Percentiles rank a stretch among this genome's conserved stretches.
Evolutionary conservation across 2,113 vertebrate genomes (phyloP).

Genomic region (Corydoras sp.): DNA sequence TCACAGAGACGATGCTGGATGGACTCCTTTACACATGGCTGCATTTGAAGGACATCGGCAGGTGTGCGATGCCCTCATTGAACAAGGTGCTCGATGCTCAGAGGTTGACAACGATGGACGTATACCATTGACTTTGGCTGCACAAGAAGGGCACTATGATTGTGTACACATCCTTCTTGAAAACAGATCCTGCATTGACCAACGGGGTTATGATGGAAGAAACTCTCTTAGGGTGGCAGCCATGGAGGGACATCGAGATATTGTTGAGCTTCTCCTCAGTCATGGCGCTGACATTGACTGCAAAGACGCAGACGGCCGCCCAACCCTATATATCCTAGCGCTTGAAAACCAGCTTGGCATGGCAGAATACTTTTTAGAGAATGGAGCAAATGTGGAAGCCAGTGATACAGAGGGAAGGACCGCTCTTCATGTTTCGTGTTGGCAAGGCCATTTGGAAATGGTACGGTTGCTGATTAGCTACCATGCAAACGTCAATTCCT

Average conservation of each 20-base stretch:
- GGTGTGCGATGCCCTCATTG: constrained; percentile 93
- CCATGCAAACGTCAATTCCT: constrained; percentile 85
- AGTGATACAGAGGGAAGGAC: constrained; percentile 90
- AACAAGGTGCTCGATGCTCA: constrained; percentile 90
- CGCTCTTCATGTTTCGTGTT: constrained; percentile 94
- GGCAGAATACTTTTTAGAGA: constrained; percentile 93
- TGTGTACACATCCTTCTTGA: constrained; percentile 90
- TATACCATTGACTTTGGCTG: constrained; percentile 84
- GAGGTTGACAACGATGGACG: constrained; percentile 95
- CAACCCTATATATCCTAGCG: constrained; percentile 91
- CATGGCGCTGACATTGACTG: constrained; percentile 84
- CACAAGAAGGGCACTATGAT: constrained; percentile 95
- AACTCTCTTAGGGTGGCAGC: constrained; percentile 88
- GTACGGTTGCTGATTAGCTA: constrained; percentile 84
- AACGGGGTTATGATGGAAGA: constrained; percentile 90
- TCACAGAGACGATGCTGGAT: constrained; percentile 92
- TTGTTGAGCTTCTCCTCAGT: constrained; percentile 87
- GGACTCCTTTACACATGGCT: constrained; percentile 97
- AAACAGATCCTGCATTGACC: constrained; percentile 86
- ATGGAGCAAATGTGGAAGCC: constrained; percentile 88
- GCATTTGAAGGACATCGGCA: constrained; percentile 92
- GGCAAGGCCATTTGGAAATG: constrained; percentile 96
- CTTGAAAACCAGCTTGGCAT: constrained; percentile 95
- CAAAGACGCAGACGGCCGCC: constrained; percentile 93
- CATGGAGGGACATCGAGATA: constrained; percentile 89